These are phyloP conservation scores for Tribolium castaneum DNA, from an alignment of 1,140 invertebrate genomes.

Conservation along the genomic window DNA sequence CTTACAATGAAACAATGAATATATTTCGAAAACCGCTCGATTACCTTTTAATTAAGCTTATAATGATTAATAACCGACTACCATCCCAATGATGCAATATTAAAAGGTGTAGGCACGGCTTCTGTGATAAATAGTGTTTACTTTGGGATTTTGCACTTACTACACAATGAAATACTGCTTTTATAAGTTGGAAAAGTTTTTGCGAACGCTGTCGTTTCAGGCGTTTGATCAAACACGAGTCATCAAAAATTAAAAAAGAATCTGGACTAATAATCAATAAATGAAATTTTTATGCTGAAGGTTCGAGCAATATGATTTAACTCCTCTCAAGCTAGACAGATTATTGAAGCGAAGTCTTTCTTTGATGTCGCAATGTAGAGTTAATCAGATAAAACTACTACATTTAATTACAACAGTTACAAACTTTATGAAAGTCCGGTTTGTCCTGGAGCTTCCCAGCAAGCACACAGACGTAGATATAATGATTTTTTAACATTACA, in stretches of 20 bases:
- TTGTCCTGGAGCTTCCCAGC: too few species aligned
- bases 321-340: neutral
- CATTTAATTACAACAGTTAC: neutral
- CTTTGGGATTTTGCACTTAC: neutral
- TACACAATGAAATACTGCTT: neutral
- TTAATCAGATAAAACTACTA: slow-evolving; percentile 4
- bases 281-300: too few species aligned
- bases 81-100: slow-evolving; percentile 30
- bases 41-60: slow-evolving; percentile 42
- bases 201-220: neutral
- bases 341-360: neutral
- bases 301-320: neutral
- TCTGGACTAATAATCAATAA: too few species aligned
- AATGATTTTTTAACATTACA: too few species aligned
- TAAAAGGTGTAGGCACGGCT: slow-evolving; percentile 19
- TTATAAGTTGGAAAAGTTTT: neutral
- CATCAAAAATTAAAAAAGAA: neutral
- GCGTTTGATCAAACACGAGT: neutral
- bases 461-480: too few species aligned
- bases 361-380: neutral
- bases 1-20: neutral
- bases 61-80: slow-evolving; percentile 27
- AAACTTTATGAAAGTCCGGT: slow-evolving; percentile 10
- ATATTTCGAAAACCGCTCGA: slow-evolving; percentile 42
- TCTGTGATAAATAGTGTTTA: slow-evolving; percentile 15